phyloP scores from a whole-genome alignment of 2,888 invertebrate species.

The Theretra japonica region DNA sequence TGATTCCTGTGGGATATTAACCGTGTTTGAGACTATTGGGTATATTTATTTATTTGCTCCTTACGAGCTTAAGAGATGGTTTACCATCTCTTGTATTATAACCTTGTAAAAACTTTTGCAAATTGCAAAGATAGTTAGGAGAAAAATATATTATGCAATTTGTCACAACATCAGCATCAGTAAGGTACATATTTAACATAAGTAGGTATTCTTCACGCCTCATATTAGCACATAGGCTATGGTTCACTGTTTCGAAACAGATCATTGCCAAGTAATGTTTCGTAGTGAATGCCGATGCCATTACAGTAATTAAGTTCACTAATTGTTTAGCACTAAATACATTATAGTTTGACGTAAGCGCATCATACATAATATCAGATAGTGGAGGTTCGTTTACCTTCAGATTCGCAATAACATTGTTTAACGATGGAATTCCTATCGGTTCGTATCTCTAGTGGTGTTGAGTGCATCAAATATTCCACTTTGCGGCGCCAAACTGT shows the following conservation, averaged over 20 bases:
- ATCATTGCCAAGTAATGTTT: conserved; percentile 1
- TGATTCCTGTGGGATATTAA: too few species aligned
- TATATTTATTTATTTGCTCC: background rate
- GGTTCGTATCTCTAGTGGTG: conserved; percentile 12
- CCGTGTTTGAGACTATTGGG: too few species aligned
- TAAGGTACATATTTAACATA: too few species aligned
- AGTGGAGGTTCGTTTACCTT: conserved; percentile 20
- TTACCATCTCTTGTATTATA: too few species aligned
- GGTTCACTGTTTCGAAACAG: background rate
- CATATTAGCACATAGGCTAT: background rate
- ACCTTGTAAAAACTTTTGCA: too few species aligned
- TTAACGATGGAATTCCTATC: conserved; percentile 25
- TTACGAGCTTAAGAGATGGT: too few species aligned
- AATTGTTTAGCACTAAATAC: background rate
- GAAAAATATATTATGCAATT: too few species aligned
- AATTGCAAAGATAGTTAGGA: too few species aligned
- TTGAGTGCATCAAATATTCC: conserved; percentile 25
- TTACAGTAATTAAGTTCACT: conserved; percentile 9
- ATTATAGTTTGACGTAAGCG: conserved; percentile 8
- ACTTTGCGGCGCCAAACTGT: conserved; percentile 10
- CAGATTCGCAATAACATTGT: conserved; percentile 23
- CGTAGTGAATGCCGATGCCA: conserved; percentile 7
- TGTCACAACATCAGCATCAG: too few species aligned
- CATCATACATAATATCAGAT: conserved; percentile 10
- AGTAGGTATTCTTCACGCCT: background rate